Evolutionary conservation across 2,888 invertebrate genomes (phyloP).

Genomic region (Orthosia cruda): DNA sequence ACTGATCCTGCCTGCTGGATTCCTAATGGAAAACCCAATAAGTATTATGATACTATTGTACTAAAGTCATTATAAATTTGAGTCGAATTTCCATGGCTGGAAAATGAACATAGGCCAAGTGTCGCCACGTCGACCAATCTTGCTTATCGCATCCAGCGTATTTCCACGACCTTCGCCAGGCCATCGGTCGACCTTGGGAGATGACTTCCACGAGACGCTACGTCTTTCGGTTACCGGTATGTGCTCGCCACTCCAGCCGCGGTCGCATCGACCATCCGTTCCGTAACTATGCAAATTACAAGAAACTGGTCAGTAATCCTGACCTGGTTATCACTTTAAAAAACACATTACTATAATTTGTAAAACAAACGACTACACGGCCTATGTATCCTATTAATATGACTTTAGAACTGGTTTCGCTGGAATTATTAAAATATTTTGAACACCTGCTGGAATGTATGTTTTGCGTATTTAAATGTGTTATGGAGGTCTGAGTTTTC

Average conservation of each 20-base stretch:
- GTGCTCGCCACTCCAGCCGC: too few relatives aligned
- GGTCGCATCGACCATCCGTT: too few relatives aligned
- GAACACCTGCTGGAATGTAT: slow-evolving; percentile 47
- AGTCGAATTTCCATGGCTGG: too few relatives aligned
- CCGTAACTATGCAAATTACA: not conserved
- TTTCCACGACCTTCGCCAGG: too few relatives aligned
- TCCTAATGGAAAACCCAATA: not conserved
- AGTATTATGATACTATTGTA: not conserved
- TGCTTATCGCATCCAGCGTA: too few relatives aligned
- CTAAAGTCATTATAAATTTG: too few relatives aligned
- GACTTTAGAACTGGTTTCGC: slow-evolving; percentile 35
- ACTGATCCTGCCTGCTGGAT: not conserved
- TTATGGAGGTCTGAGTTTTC: slow-evolving; percentile 17
- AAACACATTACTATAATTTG: slow-evolving; percentile 10
- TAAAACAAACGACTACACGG: not conserved
- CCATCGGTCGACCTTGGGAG: not conserved
- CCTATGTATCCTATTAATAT: slow-evolving; percentile 31
- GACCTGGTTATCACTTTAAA: not conserved
- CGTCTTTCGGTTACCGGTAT: too few relatives aligned
- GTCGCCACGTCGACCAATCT: too few relatives aligned
- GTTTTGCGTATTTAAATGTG: slow-evolving; percentile 26
- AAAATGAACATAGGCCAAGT: too few relatives aligned
- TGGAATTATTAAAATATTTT: slow-evolving; percentile 31
- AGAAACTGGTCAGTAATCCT: too few relatives aligned
- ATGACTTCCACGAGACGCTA: too few relatives aligned